phyloP scores from a whole-genome alignment of 1,140 invertebrate species.

The Cotesia chilonis region DNA sequence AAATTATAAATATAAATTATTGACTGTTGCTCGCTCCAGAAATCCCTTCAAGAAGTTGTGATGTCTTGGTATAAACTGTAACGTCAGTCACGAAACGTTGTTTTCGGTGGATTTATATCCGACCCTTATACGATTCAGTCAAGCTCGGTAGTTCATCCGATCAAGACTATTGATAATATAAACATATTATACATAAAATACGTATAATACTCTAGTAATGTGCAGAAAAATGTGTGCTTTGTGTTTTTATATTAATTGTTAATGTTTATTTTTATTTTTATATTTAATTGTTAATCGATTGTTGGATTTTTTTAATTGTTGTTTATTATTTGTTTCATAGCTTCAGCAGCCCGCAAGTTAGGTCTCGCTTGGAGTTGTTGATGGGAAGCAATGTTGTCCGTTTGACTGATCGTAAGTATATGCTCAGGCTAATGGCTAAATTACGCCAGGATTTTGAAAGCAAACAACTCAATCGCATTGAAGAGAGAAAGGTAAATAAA shows the following conservation, averaged over 20 bases:
- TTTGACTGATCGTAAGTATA: conserved; percentile 73
- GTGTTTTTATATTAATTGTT: conserved; percentile 10
- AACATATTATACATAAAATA: background rate
- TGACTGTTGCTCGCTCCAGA: conserved; percentile 1
- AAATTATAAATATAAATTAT: background rate
- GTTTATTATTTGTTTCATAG: conserved; percentile 52
- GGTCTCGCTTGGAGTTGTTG: conserved; percentile 69
- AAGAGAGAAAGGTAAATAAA: conserved; percentile 68
- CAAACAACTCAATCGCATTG: conserved; percentile 70
- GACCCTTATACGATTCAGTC: conserved; percentile 20
- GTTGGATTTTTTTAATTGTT: conserved; percentile 8
- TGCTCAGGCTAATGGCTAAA: conserved; percentile 70
- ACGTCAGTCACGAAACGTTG: conserved; percentile 33
- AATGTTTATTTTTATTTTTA: background rate
- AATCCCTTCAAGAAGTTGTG: conserved; percentile 19
- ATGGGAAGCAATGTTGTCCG: conserved; percentile 74
- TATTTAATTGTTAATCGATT: conserved; percentile 4
- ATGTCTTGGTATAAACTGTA: conserved; percentile 1
- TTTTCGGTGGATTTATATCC: conserved; percentile 30
- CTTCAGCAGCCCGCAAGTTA: conserved; percentile 68
- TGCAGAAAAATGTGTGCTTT: too few relatives aligned
- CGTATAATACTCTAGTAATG: too few relatives aligned
- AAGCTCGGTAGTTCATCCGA: conserved; percentile 20
- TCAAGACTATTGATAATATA: conserved; percentile 24
- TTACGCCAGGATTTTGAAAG: conserved; percentile 71